A percentile compares a stretch with the other conserved stretches of the same genome.
Evolutionary conservation across 1,140 invertebrate genomes (phyloP).

Genomic region (Temnothorax longispinosus): DNA sequence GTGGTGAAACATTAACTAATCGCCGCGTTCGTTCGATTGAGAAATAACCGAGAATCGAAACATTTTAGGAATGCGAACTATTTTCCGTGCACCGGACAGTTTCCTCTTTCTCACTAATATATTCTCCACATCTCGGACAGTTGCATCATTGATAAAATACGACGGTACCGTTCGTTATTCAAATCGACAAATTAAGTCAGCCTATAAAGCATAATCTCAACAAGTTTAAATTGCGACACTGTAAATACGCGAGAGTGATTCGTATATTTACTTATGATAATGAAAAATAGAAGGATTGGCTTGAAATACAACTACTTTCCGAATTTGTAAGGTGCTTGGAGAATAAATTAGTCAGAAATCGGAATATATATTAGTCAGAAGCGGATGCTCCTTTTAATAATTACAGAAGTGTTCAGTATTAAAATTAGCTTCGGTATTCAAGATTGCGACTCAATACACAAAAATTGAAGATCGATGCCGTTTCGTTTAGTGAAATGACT

Average conservation of each 20-base stretch:
- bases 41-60: constrained; percentile 9
- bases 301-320: not conserved
- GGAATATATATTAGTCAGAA: no score
- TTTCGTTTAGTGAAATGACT: not conserved
- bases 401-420: not conserved
- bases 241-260: not conserved
- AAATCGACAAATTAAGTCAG: not conserved
- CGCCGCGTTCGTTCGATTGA: constrained; percentile 15
- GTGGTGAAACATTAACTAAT: constrained; percentile 16
- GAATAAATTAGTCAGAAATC: not conserved
- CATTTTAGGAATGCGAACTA: constrained; percentile 18
- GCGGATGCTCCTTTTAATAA: not conserved
- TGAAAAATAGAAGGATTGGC: not conserved
- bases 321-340: not conserved
- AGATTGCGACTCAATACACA: not conserved
- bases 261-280: not conserved
- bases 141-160: not conserved
- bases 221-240: not conserved
- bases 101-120: not conserved
- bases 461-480: not conserved
- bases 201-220: not conserved
- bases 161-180: not conserved
- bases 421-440: not conserved
- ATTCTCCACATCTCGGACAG: not conserved
- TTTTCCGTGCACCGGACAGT: constrained; percentile 4